phyloP scores from a whole-genome alignment of 2,797 vertebrate genomes.

The Megalops cyprinoides region DNA sequence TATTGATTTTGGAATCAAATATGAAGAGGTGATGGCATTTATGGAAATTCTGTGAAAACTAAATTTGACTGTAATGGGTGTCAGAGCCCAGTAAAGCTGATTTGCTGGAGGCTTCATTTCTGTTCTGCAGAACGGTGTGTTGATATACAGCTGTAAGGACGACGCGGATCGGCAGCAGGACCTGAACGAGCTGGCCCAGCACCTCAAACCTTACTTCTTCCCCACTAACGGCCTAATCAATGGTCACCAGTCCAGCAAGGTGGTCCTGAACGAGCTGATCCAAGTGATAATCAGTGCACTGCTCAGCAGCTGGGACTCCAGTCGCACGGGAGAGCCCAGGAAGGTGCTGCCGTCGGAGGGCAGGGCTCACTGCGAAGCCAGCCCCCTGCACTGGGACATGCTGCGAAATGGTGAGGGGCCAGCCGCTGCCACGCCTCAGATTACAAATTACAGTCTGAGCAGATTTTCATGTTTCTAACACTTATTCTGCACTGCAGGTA shows the following conservation, averaged over 20 bases:
- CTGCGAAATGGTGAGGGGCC: slow-evolving; percentile 76
- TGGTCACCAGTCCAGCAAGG: slow-evolving; percentile 78
- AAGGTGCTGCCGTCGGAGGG: slow-evolving; percentile 69
- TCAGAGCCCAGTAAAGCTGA: no score
- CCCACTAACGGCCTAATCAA: slow-evolving; percentile 80
- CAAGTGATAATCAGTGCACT: slow-evolving; percentile 85
- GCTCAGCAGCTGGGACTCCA: slow-evolving; percentile 78
- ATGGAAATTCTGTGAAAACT: no score
- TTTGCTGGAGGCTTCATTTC: not conserved
- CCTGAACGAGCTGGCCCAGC: slow-evolving; percentile 82
- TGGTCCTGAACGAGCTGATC: slow-evolving; percentile 86
- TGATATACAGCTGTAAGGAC: slow-evolving; percentile 91
- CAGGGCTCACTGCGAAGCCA: slow-evolving; percentile 87
- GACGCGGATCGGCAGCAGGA: slow-evolving; percentile 81
- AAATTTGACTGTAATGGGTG: no score
- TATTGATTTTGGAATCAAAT: not conserved
- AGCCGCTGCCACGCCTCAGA: not conserved
- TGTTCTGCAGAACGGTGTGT: slow-evolving; percentile 83
- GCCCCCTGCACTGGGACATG: slow-evolving; percentile 81
- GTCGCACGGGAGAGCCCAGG: slow-evolving; percentile 67
- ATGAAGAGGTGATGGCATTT: no score
- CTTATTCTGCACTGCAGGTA: slow-evolving; percentile 73
- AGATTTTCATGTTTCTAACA: not conserved
- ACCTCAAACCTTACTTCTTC: slow-evolving; percentile 90
- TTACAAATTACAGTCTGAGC: no score